Evolutionary conservation across 2,888 invertebrate species (phyloP), one percentile per base, ranked within the genome.

Genomic region (Ormyrus pomaceus): DNA sequence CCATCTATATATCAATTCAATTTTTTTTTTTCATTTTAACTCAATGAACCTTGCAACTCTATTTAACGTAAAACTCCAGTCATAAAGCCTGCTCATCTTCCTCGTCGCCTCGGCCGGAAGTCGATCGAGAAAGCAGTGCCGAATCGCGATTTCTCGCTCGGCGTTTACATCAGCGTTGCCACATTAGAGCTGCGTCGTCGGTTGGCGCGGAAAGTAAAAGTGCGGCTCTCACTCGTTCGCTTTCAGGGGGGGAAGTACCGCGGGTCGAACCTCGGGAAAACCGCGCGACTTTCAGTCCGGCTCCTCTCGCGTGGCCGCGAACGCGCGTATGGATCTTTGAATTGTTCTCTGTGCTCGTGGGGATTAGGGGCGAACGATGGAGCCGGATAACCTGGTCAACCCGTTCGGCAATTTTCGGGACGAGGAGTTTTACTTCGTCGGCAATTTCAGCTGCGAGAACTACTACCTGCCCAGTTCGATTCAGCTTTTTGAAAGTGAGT

Each of bases 401-500:
- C 8, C 64, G 13, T 6, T 76, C 8, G 75, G 34, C 0, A 79
- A 76, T 59, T 83, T 83, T 72, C 79, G 75, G 46, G 83, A 83
- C 68, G 73, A 79, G 68, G 83, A 83, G 48, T 82, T 85, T 71
- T 83, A 85, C 75, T 70, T 83, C 69, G 74, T 80, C 72, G 83
- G 83, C 62, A 88, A 89, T 77, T 77, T 86, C 58, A 87, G 83
- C 79, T 90, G 90, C 81, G 83, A 88, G 46, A 79, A 84, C 51
- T 82, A 84, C 66, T 86, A 86, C 78, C 85, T 89, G 66, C 90
- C 90, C 5, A 84, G 86, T 46, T 85, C 88, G 19, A 82, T 84
- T 48, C 87, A 90, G 64, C 85, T 87, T 50, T 84, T 90, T 75
- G 87, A 87, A 82, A 88, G 90, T 90, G 83, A 90, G 90, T 89